These are phyloP conservation scores for Oxystoma pomonae DNA, from an alignment of 2,888 invertebrate species.

Conservation along the genomic window DNA sequence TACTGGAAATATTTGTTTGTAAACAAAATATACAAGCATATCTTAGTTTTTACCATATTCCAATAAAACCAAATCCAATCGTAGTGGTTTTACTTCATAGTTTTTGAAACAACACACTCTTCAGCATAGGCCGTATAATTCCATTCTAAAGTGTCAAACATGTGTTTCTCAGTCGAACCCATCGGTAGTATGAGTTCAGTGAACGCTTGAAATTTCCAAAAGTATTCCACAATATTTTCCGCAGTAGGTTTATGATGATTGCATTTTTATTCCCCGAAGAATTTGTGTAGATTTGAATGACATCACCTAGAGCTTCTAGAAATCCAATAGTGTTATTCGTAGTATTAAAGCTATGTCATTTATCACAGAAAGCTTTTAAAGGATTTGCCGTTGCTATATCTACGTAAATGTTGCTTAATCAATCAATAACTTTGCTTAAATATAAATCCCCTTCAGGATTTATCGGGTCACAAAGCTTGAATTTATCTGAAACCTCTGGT, in stretches of 20 bases:
- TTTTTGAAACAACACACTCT: conserved; percentile 65
- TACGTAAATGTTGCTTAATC: conserved; percentile 68
- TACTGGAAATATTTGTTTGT: conserved; percentile 70
- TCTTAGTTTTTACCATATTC: conserved; percentile 73
- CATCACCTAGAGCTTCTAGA: conserved; percentile 61
- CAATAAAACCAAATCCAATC: conserved; percentile 57
- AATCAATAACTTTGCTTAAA: conserved; percentile 60
- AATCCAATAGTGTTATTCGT: conserved; percentile 48
- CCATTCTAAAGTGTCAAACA: conserved; percentile 80
- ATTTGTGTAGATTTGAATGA: conserved; percentile 75
- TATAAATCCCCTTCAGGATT: conserved; percentile 53
- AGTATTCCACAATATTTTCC: conserved; percentile 59
- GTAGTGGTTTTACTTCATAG: conserved; percentile 59
- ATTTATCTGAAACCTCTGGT: conserved; percentile 65
- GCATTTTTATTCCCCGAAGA: conserved; percentile 71
- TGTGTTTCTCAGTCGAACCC: conserved; percentile 69
- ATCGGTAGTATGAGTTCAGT: conserved; percentile 97
- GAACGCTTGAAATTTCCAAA: conserved; percentile 88
- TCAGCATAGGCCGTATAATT: conserved; percentile 61
- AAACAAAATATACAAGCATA: conserved; percentile 66
- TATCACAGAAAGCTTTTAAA: conserved; percentile 61
- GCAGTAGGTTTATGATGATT: conserved; percentile 59
- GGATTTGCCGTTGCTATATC: conserved; percentile 95
- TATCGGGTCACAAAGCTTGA: conserved; percentile 73
- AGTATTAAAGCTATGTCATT: conserved; percentile 40